Conservation (phyloP, 2,888 invertebrate species). For the Cataglyphis livida region DNA sequence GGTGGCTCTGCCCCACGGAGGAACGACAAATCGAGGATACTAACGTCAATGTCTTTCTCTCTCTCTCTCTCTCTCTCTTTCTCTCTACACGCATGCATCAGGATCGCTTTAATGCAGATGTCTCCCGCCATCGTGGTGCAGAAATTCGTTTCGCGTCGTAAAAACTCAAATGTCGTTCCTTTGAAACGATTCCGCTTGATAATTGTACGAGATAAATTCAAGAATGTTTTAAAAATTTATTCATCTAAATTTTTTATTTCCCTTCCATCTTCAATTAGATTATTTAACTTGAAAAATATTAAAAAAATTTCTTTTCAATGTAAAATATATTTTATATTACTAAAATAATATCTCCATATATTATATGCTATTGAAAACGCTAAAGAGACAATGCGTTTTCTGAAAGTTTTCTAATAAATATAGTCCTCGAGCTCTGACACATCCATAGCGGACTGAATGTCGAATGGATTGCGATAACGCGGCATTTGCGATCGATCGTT, state of each 20-base stretch:
- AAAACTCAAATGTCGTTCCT: neutral
- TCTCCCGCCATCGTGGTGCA: constrained; percentile 15
- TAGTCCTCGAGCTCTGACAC: neutral
- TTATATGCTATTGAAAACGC: neutral
- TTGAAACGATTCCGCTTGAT: neutral
- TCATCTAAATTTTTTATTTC: neutral
- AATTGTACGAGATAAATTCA: neutral
- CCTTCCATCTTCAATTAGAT: neutral
- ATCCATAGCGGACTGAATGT: neutral
- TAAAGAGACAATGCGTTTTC: neutral
- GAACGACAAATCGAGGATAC: constrained; percentile 69
- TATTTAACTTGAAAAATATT: neutral
- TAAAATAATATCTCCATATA: neutral
- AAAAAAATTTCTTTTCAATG: neutral
- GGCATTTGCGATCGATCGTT: neutral
- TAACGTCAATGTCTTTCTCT: constrained; percentile 29
- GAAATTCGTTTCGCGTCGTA: constrained; percentile 4
- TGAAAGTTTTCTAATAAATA: neutral
- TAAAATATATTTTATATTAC: neutral
- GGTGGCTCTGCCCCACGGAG: constrained; percentile 54
- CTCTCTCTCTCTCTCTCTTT: constrained; percentile 2
- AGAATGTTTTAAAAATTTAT: neutral
- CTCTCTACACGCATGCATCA: constrained; percentile 21
- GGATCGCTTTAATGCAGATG: constrained; percentile 58
- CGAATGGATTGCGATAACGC: neutral